Base-by-base conservation (phyloP, 2,888 invertebrate species). In the Noctua comes region DNA sequence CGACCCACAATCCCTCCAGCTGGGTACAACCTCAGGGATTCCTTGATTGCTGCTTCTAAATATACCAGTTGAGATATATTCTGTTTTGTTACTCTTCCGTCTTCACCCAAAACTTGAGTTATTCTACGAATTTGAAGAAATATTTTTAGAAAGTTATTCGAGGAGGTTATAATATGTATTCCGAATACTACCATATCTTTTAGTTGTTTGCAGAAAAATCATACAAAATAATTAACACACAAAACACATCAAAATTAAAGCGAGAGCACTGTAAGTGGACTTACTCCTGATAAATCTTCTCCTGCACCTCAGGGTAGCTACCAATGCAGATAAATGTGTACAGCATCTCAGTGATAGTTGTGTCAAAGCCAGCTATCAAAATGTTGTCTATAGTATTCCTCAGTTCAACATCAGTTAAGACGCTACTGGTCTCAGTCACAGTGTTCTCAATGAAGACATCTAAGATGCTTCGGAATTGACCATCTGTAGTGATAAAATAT, bases 201-300 rank as follows among this genome's bases (percentile, higher is more conserved):
- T n/a, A 62, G 18, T 10, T 43, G 43, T 18, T 1, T 27, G 16
- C 59, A 31, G 59, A 62, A 62, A 59, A 31, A 31, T 2, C 18
- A 31, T 64, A 1, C 1, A 64, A 36, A 36, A 36, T 64, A 36
- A 36, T 64, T 31, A 31, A 31, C 31, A 31, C 31, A 31, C 31
- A 31, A 31, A 31, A 3, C 2, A 31, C 31, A 31, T 3, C 31
- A 31, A 31, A 31, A 31, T 31, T 31, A 31, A 21, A 36, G 21
- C 11, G 1, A 36, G 31, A 21, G 18, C n/a, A 76, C 10, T n/a
- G 21, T 31, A 71, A 36, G 21, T 18, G 4, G 24, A 82, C 82
- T 83, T 69, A 90, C 90, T 90, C 90, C 1, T 83, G n/a, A 77
- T 73, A 86, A 54, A 88, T 78, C 51, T 87, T 88, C 7, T 86